Conservation (phyloP, 2,113 vertebrate genomes). For the Nibea coibor region DNA sequence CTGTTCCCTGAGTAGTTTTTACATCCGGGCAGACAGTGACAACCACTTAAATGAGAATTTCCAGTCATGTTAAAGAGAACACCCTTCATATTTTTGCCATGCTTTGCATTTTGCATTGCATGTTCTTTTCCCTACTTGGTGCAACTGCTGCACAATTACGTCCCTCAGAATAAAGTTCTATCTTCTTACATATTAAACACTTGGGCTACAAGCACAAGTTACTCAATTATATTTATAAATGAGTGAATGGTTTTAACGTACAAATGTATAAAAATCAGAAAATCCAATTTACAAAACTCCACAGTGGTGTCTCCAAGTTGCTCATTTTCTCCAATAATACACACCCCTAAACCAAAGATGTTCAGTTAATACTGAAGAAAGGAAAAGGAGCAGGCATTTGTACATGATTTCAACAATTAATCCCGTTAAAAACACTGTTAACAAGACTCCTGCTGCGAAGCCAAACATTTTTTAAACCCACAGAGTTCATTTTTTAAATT, state of each 20-base stretch:
- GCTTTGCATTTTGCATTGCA: not conserved
- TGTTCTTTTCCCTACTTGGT: not conserved
- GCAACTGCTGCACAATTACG: not conserved
- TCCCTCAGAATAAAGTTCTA: not conserved
- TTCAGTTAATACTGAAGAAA: not conserved
- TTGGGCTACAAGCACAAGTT: not conserved
- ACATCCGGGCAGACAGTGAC: not conserved
- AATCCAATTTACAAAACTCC: not conserved
- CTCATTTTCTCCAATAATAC: not conserved
- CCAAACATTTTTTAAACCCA: conserved; percentile 1
- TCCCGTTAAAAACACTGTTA: too few species aligned
- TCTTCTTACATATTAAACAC: not conserved
- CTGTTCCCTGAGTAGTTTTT: not conserved
- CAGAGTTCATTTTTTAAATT: not conserved
- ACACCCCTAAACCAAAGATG: not conserved
- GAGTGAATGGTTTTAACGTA: too few species aligned
- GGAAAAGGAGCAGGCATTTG: not conserved
- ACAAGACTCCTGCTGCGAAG: not conserved
- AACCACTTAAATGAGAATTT: not conserved
- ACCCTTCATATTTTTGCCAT: not conserved
- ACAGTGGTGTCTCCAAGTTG: not conserved
- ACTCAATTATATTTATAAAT: too few species aligned
- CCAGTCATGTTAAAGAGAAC: not conserved
- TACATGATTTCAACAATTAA: not conserved
- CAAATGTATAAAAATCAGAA: not conserved